A percentile compares a stretch with the other conserved stretches of the same genome.
Evolutionary conservation across 2,797 vertebrate species (phyloP).

Genomic region (Anisognathus igniventris): DNA sequence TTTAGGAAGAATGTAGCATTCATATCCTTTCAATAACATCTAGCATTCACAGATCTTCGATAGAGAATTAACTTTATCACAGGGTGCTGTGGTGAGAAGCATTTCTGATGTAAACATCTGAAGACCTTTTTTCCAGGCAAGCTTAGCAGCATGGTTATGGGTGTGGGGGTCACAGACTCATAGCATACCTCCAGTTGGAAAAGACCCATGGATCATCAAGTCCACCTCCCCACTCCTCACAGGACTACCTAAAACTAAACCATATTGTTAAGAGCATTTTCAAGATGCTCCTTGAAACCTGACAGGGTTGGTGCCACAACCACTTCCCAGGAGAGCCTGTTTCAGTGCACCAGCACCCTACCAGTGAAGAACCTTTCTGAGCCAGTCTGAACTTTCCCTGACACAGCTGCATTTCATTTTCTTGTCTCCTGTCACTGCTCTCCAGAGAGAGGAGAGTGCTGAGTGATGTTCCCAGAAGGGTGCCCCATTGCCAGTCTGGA

Average conservation of each 20-base stretch:
- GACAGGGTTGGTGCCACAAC: rapidly evolving
- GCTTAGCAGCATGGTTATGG: background rate
- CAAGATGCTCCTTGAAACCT: background rate
- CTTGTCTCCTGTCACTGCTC: rapidly evolving
- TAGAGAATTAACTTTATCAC: background rate
- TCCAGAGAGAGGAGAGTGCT: background rate
- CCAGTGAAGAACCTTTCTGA: background rate
- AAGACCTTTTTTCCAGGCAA: background rate
- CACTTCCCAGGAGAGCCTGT: background rate
- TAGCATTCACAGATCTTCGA: background rate
- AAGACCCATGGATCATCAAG: background rate
- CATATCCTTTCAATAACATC: background rate
- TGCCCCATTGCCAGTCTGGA: background rate
- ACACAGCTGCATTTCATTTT: rapidly evolving
- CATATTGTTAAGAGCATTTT: rapidly evolving
- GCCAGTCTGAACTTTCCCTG: background rate
- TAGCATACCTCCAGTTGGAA: background rate
- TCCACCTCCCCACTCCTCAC: background rate
- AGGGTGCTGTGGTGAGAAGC: background rate
- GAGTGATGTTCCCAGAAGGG: rapidly evolving
- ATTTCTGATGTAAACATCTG: background rate
- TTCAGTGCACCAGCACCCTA: background rate
- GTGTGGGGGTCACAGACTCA: background rate
- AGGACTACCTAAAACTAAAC: background rate
- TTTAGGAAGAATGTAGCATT: background rate